These are phyloP conservation scores for Iphiclides podalirius DNA, from an alignment of 2,888 invertebrate genomes.

Conservation along the genomic window DNA sequence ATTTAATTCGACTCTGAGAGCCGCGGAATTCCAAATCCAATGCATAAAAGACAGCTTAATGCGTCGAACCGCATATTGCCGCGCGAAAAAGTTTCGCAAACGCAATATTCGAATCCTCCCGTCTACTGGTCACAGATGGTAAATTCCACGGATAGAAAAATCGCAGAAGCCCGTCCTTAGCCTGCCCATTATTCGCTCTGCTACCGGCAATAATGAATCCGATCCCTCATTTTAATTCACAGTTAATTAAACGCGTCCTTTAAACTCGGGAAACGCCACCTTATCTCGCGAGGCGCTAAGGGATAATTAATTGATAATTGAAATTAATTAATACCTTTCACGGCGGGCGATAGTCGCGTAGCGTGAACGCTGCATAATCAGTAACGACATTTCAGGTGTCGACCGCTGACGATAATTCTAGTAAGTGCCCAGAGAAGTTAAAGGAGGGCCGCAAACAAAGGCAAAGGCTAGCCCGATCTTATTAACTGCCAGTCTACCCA, in stretches of 20 bases:
- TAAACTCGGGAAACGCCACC: slow-evolving; percentile 45
- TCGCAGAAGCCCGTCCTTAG: slow-evolving; percentile 31
- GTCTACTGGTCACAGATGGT: slow-evolving; percentile 54
- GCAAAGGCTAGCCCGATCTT: no score
- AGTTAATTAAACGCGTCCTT: slow-evolving; percentile 57
- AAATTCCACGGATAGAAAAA: slow-evolving; percentile 57
- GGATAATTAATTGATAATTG: slow-evolving; percentile 74
- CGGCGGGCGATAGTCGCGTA: slow-evolving; percentile 53
- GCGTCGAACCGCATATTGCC: slow-evolving; percentile 40
- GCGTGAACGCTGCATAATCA: slow-evolving; percentile 63
- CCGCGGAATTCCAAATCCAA: slow-evolving; percentile 72
- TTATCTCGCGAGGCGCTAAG: slow-evolving; percentile 67
- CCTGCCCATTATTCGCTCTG: slow-evolving; percentile 45
- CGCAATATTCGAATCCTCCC: slow-evolving; percentile 47
- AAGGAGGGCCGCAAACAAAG: no score
- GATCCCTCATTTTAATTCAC: slow-evolving; percentile 67
- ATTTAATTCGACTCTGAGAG: slow-evolving; percentile 69
- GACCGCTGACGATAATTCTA: slow-evolving; percentile 54
- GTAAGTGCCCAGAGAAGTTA: slow-evolving; percentile 26
- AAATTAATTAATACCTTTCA: slow-evolving; percentile 55
- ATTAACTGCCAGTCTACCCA: no score
- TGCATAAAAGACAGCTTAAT: slow-evolving; percentile 66
- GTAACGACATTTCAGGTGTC: slow-evolving; percentile 70
- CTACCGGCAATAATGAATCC: slow-evolving; percentile 50
- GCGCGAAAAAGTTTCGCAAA: slow-evolving; percentile 46